Evolutionary conservation across 2,113 vertebrate genomes (phyloP).

Genomic region (Ctenomys sociabilis): DNA sequence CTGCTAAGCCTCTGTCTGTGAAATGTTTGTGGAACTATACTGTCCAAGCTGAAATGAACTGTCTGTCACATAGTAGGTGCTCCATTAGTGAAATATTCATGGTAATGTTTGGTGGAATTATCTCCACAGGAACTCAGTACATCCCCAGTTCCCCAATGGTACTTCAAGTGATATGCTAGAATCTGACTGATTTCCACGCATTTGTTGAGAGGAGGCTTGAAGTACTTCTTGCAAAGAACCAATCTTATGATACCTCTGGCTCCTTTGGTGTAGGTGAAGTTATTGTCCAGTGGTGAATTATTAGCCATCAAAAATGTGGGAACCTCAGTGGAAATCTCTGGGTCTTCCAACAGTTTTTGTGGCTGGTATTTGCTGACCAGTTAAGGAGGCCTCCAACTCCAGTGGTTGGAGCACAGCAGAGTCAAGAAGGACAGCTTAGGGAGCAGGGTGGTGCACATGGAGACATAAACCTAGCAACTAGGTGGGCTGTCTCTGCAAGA

Average conservation of each 20-base stretch:
- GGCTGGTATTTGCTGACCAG: background rate
- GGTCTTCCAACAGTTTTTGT: accelerated
- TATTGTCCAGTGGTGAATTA: background rate
- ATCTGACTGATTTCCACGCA: background rate
- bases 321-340: background rate
- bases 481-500: accelerated
- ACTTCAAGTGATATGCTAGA: background rate
- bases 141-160: background rate
- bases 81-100: background rate
- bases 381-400: accelerated
- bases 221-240: background rate
- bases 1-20: background rate
- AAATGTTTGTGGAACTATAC: background rate
- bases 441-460: background rate
- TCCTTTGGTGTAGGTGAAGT: accelerated
- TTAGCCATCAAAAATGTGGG: background rate
- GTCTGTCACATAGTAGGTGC: background rate
- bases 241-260: too few species aligned
- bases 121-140: background rate
- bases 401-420: accelerated
- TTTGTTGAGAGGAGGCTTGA: background rate
- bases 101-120: background rate
- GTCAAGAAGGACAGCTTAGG: too few species aligned
- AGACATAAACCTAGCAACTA: accelerated
- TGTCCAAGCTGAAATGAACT: background rate